Base-by-base conservation (phyloP, 1,140 invertebrate genomes). In the Armadillidium nasatum region DNA sequence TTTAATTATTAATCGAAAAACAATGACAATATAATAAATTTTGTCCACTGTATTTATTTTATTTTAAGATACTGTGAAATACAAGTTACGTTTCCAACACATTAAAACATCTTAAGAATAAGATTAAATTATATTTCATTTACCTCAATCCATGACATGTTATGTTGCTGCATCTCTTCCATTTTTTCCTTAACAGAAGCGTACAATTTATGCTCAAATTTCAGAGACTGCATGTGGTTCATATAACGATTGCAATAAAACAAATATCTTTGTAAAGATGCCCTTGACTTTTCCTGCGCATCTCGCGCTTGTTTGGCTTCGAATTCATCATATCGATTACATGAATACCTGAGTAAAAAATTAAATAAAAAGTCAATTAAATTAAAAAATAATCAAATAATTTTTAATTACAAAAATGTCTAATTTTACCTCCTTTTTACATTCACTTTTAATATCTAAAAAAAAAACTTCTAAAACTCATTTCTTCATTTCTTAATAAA, bases 111-210 rank as follows among this genome's bases (percentile, higher is more conserved):
- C 33, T 33, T 33, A 33, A 33, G 33, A 1, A 33, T 33, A 33
- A 33, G 33, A 33, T 33, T n/a, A n/a, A 33, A 33, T 33, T 33
- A 3, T 33, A 3, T 33, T 33, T 33, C 6, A 33, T 33, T 85
- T 82, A 96, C 94, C 89, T 99, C 97, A 83, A 99, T 99, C 97
- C 97, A 99, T 70, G 95, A 97, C 96, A 99, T 98, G 84, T 97
- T 97, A 84, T 98, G 95, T 83, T 98, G 95, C 84, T 98, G 96
- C 96, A 99, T 98, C 86, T 98, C 96, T 85, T 98, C 96, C 96
- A 99, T 99, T 87, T 99, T 99, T 83, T 94, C 91, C 85, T 97
- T 95, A 11, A 98, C 93, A 72, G 92, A 92, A 7, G 93, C 92
- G 85, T 96, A 96, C 21, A 96, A 87, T 88, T 98, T 98, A 85